These are phyloP conservation scores for Papilio demoleus DNA, from an alignment of 2,888 invertebrate species.

Conservation along the genomic window DNA sequence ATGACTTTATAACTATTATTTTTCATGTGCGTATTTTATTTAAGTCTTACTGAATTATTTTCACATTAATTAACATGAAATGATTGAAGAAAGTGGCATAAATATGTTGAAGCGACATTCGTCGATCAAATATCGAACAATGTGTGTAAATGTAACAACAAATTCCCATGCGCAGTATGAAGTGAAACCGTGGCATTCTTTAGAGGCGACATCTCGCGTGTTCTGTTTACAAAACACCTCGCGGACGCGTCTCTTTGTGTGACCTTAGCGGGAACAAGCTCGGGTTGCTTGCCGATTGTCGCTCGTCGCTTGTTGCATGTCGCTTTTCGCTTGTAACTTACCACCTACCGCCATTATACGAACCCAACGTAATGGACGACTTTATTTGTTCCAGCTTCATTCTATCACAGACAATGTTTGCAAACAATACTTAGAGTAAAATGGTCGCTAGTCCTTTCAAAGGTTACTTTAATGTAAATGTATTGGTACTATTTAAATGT, in stretches of 20 bases:
- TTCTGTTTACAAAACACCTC: constrained; percentile 62
- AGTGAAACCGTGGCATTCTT: constrained; percentile 71
- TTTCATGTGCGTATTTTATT: too few relatives aligned
- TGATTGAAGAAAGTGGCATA: too few relatives aligned
- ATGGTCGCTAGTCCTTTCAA: constrained; percentile 12
- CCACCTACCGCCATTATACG: constrained; percentile 30
- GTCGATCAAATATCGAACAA: constrained; percentile 27
- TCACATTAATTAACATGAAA: too few relatives aligned
- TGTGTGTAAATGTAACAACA: constrained; percentile 32
- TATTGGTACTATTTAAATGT: not conserved
- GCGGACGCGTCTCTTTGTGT: constrained; percentile 56
- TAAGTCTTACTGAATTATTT: too few relatives aligned
- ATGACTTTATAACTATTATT: too few relatives aligned
- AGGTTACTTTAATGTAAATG: constrained; percentile 5
- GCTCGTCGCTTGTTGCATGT: not conserved
- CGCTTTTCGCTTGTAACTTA: not conserved
- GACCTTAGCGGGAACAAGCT: constrained; percentile 61
- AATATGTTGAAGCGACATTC: constrained; percentile 7
- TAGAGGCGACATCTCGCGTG: constrained; percentile 58
- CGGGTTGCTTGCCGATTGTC: constrained; percentile 40
- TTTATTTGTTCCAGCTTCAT: constrained; percentile 36
- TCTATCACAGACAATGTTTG: constrained; percentile 36
- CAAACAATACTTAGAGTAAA: constrained; percentile 25
- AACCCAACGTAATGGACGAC: constrained; percentile 33
- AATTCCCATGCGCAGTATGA: constrained; percentile 49